Evolutionary conservation across 2,888 invertebrate genomes (phyloP).

Genomic region (Oscheius sp.): DNA sequence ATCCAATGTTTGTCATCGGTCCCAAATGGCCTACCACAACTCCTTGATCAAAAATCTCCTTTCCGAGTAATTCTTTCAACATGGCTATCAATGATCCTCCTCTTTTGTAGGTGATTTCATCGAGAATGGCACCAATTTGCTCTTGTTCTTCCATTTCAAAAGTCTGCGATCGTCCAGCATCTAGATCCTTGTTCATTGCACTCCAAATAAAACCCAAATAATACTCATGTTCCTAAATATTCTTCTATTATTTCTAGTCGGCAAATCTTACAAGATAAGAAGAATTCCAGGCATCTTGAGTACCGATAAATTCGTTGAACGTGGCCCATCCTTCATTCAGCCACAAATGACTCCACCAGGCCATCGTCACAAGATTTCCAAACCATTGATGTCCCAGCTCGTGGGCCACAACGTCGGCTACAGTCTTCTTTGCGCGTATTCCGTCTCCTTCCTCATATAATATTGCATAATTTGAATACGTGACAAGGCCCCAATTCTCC

Average conservation of each 20-base stretch:
- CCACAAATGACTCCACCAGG: slow-evolving; percentile 73
- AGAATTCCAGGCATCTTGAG: slow-evolving; percentile 52
- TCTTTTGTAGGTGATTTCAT: neutral
- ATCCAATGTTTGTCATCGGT: too few species aligned
- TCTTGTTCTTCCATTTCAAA: slow-evolving; percentile 79
- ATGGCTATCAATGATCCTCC: neutral
- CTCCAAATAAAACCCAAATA: neutral
- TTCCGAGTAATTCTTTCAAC: neutral
- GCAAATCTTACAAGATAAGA: neutral
- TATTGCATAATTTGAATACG: slow-evolving; percentile 82
- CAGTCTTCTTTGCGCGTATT: slow-evolving; percentile 82
- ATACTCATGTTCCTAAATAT: neutral
- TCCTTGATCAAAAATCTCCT: neutral
- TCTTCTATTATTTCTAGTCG: too few species aligned
- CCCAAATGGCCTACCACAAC: neutral
- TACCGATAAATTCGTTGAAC: slow-evolving; percentile 65
- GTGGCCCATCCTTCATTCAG: slow-evolving; percentile 71
- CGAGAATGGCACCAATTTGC: neutral
- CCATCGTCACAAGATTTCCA: slow-evolving; percentile 74
- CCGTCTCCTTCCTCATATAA: slow-evolving; percentile 85
- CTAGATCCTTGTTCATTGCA: neutral
- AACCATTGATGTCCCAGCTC: slow-evolving; percentile 71
- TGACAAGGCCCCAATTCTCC: slow-evolving; percentile 94
- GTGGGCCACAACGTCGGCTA: slow-evolving; percentile 81
- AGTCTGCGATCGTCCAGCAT: slow-evolving; percentile 77